Evolutionary conservation across 2,888 invertebrate species (phyloP), one percentile per base, ranked within the genome.

Genomic region (Clusia tigrina): DNA sequence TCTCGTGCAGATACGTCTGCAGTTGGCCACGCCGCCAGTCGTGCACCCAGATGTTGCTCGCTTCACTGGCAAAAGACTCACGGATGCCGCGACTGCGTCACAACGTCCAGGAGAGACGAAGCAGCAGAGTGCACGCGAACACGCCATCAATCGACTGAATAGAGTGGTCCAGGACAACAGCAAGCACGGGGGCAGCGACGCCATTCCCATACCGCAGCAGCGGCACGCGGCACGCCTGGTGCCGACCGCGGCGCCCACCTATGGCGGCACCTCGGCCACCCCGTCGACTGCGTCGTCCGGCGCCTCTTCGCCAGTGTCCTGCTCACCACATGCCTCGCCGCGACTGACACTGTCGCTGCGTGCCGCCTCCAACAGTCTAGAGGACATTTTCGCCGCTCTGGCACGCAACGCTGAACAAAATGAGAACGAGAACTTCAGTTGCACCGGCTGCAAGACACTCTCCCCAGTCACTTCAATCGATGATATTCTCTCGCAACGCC

Each of bases 401-500:
- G 81, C 81, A 22, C 74, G 77, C 54, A 80, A 72, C 62, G 81
- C 80, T 2, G 80, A 80, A 65, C 64, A 59, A n/a, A n/a, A n/a
- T n/a, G n/a, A 6, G 10, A 26, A n/a, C 18, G 65, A 59, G 24
- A 24, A 66, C 26, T 66, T 68, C 22, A 59, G 69, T 2, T 72
- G 70, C 61, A 53, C 64, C 12, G 71, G 73, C 46, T 68, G 69
- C 64, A 71, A 71, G 42, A 70, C 74, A 9, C 68, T 76, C 2
- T 70, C 78, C 51, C 82, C 82, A 18, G 79, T 82, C 42, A 80
- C 81, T 67, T 76, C 80, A 55, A 80, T 83, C 63, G 83, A 83
- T 63, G 83, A 83, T 24, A 83, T 83, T 59, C 74, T 83, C 51
- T 78, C 79, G 9, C 79, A 83, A 65, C 78, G 83, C 0, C 67